phyloP scores from a whole-genome alignment of 2,888 invertebrate genomes.

The Perithous albicinctus region DNA sequence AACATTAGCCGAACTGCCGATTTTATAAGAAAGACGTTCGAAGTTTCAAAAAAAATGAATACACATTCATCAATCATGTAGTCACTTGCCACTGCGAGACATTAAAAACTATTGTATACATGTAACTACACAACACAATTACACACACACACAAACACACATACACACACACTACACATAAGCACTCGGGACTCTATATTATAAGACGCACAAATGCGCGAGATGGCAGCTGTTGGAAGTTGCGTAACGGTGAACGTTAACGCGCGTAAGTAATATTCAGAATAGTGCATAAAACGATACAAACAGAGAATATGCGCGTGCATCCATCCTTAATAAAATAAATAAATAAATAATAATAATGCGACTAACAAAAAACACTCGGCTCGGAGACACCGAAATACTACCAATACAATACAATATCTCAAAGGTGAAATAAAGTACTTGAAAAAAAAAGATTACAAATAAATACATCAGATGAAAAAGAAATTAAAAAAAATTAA shows the following conservation, averaged over 20 bases:
- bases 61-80: constrained; percentile 64
- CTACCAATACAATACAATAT: constrained; percentile 39
- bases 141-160: constrained; percentile 47
- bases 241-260: constrained; percentile 31
- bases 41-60: constrained; percentile 60
- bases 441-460: constrained; percentile 25
- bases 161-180: constrained; percentile 53
- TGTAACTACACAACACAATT: constrained; percentile 63
- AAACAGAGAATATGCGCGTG: constrained; percentile 48
- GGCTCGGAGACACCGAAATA: constrained; percentile 55
- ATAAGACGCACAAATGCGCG: constrained; percentile 59
- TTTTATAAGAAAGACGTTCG: constrained; percentile 82
- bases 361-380: constrained; percentile 39
- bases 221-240: constrained; percentile 31
- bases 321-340: constrained; percentile 61
- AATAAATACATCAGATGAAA: constrained; percentile 46
- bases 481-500: constrained; percentile 30
- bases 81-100: constrained; percentile 68
- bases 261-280: constrained; percentile 14
- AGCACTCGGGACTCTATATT: constrained; percentile 57
- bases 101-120: constrained; percentile 67
- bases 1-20: constrained; percentile 82
- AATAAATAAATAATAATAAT: constrained; percentile 52
- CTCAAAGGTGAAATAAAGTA: constrained; percentile 36
- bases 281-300: constrained; percentile 8